Evolutionary conservation across 2,888 invertebrate genomes (phyloP).

Genomic region (Hartigia nigra): DNA sequence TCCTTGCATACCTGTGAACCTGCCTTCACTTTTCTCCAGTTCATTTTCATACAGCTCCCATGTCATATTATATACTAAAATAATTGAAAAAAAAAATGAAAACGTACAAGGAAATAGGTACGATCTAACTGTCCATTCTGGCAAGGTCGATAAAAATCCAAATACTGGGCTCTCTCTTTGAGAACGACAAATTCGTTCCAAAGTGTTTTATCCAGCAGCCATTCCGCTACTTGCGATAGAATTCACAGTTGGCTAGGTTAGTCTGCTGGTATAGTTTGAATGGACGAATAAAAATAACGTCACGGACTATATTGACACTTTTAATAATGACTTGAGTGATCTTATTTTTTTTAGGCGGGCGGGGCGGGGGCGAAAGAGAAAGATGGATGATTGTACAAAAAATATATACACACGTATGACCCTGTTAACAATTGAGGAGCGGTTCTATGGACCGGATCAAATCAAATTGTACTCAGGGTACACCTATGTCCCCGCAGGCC

Average conservation of each 20-base stretch:
- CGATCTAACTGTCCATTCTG: slow-evolving; percentile 1
- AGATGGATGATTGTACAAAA: not conserved
- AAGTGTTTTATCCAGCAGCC: not conserved
- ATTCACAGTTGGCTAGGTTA: slow-evolving; percentile 6
- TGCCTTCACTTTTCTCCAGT: slow-evolving; percentile 1
- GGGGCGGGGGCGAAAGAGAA: not conserved
- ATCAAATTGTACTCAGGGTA: not conserved
- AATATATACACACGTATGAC: not conserved
- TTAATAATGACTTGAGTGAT: not conserved
- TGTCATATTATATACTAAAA: not conserved
- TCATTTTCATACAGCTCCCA: not conserved
- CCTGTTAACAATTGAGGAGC: not conserved
- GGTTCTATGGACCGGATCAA: not conserved
- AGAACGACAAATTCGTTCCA: not conserved
- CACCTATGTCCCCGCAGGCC: not conserved
- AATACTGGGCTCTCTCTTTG: slow-evolving; percentile 2
- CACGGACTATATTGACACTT: not conserved
- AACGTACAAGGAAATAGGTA: not conserved
- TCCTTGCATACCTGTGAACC: no score
- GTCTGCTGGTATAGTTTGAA: not conserved
- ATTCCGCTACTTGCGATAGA: slow-evolving; percentile 4
- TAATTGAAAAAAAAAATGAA: not conserved
- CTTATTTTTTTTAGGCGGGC: not conserved
- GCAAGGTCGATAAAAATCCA: slow-evolving; percentile 4
- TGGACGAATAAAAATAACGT: not conserved